Conservation (phyloP, 2,797 vertebrate species). For the Danio jaintianensis region DNA sequence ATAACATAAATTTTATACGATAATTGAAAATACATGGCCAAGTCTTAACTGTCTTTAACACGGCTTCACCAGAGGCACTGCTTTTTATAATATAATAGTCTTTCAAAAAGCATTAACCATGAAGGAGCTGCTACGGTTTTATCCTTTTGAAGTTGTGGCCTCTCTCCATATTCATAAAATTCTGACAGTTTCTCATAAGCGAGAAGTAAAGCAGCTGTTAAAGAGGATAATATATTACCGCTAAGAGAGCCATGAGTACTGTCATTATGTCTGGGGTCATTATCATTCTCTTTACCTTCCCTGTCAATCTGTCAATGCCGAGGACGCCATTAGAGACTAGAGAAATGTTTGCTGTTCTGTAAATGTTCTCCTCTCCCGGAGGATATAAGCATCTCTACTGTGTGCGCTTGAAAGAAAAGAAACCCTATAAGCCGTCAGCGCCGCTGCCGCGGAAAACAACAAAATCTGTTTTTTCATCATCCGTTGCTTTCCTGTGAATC, state of each 20-base stretch:
- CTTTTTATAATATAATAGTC: neutral
- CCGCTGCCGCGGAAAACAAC: conserved; percentile 1
- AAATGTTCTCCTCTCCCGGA: conserved; percentile 36
- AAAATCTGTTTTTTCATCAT: conserved; percentile 17
- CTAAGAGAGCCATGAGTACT: conserved; percentile 21
- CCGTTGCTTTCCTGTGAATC: conserved; percentile 14
- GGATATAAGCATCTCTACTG: conserved; percentile 18
- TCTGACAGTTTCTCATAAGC: neutral
- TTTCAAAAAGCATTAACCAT: conserved; percentile 4
- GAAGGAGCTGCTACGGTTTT: neutral
- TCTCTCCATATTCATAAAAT: neutral
- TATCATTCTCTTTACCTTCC: conserved; percentile 25
- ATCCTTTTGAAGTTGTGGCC: neutral
- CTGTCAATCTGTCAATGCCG: conserved; percentile 22
- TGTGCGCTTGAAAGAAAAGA: conserved; percentile 11
- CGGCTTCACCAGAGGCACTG: neutral
- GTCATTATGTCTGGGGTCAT: conserved; percentile 24
- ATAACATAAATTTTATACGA: neutral
- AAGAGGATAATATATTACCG: conserved; percentile 4
- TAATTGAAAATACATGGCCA: neutral
- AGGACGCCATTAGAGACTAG: conserved; percentile 13
- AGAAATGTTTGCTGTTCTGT: conserved; percentile 39
- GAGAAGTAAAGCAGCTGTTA: conserved; percentile 18
- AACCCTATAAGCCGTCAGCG: neutral
- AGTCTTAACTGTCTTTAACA: neutral